Evolutionary conservation across 2,113 vertebrate genomes (phyloP), one percentile per base, ranked within the genome.

Genomic region (Pterocles orientalis): DNA sequence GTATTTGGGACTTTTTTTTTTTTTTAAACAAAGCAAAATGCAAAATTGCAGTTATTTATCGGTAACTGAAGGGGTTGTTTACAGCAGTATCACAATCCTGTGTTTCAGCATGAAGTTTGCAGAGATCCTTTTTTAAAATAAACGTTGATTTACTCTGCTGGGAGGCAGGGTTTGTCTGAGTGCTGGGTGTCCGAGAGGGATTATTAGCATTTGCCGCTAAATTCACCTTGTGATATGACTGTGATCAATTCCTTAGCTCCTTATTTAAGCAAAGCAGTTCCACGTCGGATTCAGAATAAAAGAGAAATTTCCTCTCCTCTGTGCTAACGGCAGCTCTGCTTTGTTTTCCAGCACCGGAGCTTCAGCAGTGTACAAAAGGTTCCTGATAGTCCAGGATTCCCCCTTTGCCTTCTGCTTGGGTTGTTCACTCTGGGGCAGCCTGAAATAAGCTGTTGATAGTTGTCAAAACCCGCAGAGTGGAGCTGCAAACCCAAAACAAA

Each of bases 181-280:
- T 96, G 94, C 71, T 62, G 88, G 94, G 92, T 97, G 95, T 96
- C 80, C 94, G 87, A 93, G 88, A 96, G 88, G 97, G 97, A 84
- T 97, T 97, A 96, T 93, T 96, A 97, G 95, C 97, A 94, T 98
- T 99, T 98, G 96, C 92, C 90, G 93, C 95, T 47, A 91, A 91
- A 97, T 98, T 97, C 98, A 88, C 96, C 95, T 96, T 96, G 97
- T 91, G 90, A 96, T 97, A 93, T 83, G 91, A 88, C 87, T 76
- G 86, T 88, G 96, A 97, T 96, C 86, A 97, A 97, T 97, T 97
- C 97, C 94, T 96, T 57, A 73, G 87, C 95, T 97, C 79, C 90
- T 93, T 93, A 69, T 93, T 97, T 96, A 96, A 97, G 95, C 69
- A 87, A 85, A 78, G 69, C 93, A 45, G 78, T 24, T n/a, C 96